A percentile compares a stretch with the other conserved stretches of the same genome.
These are phyloP conservation scores for Martes martes DNA, from an alignment of 2,113 vertebrate species.

Conservation along the genomic window DNA sequence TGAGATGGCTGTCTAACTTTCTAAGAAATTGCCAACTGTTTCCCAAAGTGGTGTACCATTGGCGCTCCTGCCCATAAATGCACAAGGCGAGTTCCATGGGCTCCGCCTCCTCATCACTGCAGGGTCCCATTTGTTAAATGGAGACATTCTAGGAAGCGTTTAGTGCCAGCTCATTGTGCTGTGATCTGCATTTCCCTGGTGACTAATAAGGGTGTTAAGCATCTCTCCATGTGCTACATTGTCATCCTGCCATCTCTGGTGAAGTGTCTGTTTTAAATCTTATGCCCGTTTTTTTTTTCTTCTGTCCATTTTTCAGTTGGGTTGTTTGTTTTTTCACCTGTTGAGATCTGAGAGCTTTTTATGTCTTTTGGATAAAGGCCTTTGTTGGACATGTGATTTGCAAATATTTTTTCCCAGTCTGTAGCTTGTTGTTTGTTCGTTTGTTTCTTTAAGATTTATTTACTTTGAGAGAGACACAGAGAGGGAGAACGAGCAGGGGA, in stretches of 20 bases:
- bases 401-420: neutral
- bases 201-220: fast-evolving
- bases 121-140: fast-evolving
- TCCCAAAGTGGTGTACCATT: neutral
- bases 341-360: neutral
- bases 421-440: neutral
- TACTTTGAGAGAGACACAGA: neutral
- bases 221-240: neutral
- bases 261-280: neutral
- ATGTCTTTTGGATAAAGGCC: neutral
- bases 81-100: fast-evolving
- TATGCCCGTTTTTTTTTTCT: neutral
- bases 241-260: neutral
- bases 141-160: neutral
- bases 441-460: neutral
- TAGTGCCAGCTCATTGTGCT: neutral
- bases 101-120: neutral
- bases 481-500: neutral
- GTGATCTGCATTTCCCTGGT: neutral
- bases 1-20: neutral
- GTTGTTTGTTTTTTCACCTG: neutral
- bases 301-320: neutral
- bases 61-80: too few species aligned
- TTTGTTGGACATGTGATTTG: neutral
- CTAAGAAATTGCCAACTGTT: neutral